These are phyloP conservation scores for Heliconius ismenius DNA, from an alignment of 2,888 invertebrate species.

Conservation along the genomic window DNA sequence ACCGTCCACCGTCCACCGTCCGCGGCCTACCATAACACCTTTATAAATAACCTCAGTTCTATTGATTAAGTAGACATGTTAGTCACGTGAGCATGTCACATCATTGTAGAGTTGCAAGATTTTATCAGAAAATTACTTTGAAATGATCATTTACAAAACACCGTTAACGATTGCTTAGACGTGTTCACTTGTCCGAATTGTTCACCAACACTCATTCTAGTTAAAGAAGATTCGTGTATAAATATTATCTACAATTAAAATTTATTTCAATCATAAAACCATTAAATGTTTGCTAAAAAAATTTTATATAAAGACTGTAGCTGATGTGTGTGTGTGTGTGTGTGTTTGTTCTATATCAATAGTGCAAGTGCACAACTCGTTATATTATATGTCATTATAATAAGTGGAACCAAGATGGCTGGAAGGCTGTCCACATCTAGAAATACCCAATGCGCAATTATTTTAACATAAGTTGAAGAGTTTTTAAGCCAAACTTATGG, in stretches of 20 bases:
- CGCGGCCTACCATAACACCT: background rate
- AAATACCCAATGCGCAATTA: background rate
- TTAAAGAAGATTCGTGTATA: background rate
- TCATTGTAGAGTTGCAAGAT: background rate
- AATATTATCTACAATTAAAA: background rate
- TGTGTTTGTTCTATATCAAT: background rate
- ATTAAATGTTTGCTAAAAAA: background rate
- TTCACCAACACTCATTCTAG: background rate
- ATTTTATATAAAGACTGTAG: background rate
- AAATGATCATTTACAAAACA: slow-evolving; percentile 4
- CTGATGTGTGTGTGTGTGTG: too few species aligned
- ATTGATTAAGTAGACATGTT: background rate
- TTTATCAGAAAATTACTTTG: slow-evolving; percentile 20
- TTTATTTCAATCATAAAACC: background rate
- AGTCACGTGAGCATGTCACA: background rate
- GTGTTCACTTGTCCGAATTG: slow-evolving; percentile 4
- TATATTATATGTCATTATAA: background rate
- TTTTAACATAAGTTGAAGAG: too few species aligned
- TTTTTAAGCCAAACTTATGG: background rate
- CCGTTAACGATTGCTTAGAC: background rate
- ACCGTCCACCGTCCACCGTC: background rate
- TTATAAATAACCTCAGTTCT: background rate
- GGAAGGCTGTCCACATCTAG: background rate
- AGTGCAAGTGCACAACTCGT: background rate
- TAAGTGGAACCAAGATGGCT: background rate